Conservation (phyloP, 2,888 invertebrate genomes). For the Aleiodes leptofemur region DNA sequence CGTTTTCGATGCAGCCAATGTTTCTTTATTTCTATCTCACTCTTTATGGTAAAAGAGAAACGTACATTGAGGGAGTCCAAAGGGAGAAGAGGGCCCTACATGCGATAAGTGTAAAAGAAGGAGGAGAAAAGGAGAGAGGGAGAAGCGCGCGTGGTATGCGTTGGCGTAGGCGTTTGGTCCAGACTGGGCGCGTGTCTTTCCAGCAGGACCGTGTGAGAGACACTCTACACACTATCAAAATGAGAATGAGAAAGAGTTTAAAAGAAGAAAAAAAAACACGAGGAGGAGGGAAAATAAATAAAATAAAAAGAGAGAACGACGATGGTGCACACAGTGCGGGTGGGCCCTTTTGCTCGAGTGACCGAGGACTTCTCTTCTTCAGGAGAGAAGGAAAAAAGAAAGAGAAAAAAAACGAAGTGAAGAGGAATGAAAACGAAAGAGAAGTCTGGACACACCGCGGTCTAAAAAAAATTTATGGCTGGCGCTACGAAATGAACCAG, state of each 20-base stretch:
- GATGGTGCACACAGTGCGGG: constrained; percentile 45
- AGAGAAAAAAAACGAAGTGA: neutral
- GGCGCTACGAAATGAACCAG: constrained; percentile 43
- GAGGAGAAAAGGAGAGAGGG: constrained; percentile 38
- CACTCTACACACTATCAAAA: constrained; percentile 26
- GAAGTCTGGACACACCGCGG: constrained; percentile 13
- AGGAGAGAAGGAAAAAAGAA: constrained; percentile 27
- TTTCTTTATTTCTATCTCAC: constrained; percentile 32
- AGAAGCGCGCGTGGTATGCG: constrained; percentile 65
- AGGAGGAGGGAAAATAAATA: neutral
- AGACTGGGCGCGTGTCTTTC: constrained; percentile 60
- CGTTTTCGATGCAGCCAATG: constrained; percentile 46
- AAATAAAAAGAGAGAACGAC: constrained; percentile 25
- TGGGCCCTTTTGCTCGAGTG: constrained; percentile 37
- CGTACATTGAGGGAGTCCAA: neutral
- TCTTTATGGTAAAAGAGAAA: constrained; percentile 32
- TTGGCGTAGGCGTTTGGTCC: constrained; percentile 64
- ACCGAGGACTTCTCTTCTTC: constrained; percentile 13
- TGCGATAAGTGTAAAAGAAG: constrained; percentile 31
- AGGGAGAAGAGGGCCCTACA: neutral
- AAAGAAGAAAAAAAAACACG: neutral
- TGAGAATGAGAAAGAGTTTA: constrained; percentile 1
- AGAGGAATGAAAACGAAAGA: neutral
- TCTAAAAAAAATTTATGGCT: constrained; percentile 48
- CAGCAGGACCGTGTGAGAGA: constrained; percentile 28